Evolutionary conservation across 2,888 invertebrate genomes (phyloP), one percentile per base, ranked within the genome.

Genomic region (Aleiodes leptofemur): DNA sequence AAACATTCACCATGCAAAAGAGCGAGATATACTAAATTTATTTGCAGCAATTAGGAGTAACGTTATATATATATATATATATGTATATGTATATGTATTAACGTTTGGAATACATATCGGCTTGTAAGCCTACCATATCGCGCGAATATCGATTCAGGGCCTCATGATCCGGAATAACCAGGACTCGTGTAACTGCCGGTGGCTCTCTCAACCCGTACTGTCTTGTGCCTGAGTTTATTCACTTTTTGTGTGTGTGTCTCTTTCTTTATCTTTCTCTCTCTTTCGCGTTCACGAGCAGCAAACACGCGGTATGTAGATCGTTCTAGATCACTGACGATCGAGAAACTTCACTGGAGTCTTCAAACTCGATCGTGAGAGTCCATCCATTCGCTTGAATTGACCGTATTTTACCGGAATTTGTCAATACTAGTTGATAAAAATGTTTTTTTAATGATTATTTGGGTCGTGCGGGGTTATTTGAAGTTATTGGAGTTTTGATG

Each of bases 311-410:
- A 85, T 84, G 85, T 84, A 85, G 85, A 85, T 85, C 83, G 80
- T 76, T 80, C 75, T 78, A 78, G 81, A 83, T 85, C 82, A 77
- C 78, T 80, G 82, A 78, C 82, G 78, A 74, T 74, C 74, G 74
- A 74, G 74, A 38, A 38, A 71, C 70, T 66, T 50, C 69, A 74
- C 64, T 43, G 48, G 64, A 64, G 64, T 64, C 64, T 48, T 43
- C 59, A 56, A 50, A 50, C 78, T 78, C 81, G 84, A 86, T 85
- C 86, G 83, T 84, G 84, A 83, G 84, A 79, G 80, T 85, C 83
- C 82, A 79, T 80, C 76, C 76, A 78, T 77, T 78, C 82, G 81
- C 0, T 84, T 86, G 85, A 85, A 85, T 85, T 84, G 84, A 85
- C 85, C 83, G 85, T 86, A 78, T 78, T 77, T 70, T 80, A 48